phyloP scores from a whole-genome alignment of 2,113 vertebrate genomes.

The Regulus satrapa region DNA sequence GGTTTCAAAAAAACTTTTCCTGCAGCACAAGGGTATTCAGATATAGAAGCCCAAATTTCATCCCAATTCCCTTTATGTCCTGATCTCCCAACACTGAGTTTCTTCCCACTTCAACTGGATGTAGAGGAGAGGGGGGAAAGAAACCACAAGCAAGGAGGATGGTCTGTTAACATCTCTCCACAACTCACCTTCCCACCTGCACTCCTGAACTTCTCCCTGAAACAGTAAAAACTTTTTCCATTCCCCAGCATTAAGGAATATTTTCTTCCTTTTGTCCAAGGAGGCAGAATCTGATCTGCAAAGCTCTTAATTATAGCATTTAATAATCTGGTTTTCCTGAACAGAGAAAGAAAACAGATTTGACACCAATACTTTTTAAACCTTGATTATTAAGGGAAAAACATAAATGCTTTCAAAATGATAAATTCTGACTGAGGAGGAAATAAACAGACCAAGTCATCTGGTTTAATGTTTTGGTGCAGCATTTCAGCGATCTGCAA shows the following conservation, averaged over 20 bases:
- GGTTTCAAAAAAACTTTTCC: neutral
- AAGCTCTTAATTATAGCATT: neutral
- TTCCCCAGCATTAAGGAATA: neutral
- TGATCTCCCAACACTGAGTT: neutral
- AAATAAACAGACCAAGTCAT: neutral
- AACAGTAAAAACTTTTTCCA: neutral
- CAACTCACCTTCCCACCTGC: neutral
- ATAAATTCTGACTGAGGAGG: neutral
- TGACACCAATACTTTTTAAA: neutral
- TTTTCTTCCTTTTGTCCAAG: neutral
- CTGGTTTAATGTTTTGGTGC: neutral
- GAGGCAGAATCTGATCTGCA: neutral
- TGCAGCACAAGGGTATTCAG: neutral
- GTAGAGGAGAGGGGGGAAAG: neutral
- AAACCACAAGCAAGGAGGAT: neutral
- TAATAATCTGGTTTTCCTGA: neutral
- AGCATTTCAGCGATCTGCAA: constrained; percentile 25
- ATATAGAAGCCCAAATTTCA: neutral
- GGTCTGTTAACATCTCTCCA: neutral
- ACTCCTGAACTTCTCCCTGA: neutral
- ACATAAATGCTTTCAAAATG: neutral
- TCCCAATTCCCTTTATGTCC: neutral
- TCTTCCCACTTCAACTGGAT: neutral
- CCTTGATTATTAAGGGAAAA: neutral
- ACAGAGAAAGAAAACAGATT: neutral